Conservation (phyloP, 92 coral and sea anemone species). For the Parazoanthus atlanticus region DNA sequence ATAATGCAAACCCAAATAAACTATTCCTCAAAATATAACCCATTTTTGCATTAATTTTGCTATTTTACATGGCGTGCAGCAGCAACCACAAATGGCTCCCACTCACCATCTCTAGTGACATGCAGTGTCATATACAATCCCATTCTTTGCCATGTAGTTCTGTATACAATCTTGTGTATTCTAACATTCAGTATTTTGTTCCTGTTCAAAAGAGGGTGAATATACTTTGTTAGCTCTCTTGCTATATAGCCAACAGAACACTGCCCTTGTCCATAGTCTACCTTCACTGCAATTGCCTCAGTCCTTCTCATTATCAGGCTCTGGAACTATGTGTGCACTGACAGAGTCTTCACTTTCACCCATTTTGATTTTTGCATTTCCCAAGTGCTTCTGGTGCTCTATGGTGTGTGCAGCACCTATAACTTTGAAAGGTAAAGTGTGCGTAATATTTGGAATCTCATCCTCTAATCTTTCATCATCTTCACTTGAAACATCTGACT, state of each 20-base stretch:
- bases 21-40: too few species aligned
- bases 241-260: constrained; percentile 42
- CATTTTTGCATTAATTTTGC: background rate
- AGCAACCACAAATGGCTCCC: constrained; percentile 42
- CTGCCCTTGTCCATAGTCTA: constrained; percentile 30
- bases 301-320: constrained; percentile 36
- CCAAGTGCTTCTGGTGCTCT: constrained; percentile 35
- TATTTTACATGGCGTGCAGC: constrained; percentile 48
- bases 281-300: constrained; percentile 34
- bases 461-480: constrained; percentile 13
- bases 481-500: constrained; percentile 39
- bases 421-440: constrained; percentile 44
- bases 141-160: constrained; percentile 44
- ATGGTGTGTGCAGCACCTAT: constrained; percentile 21
- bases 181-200: constrained; percentile 16
- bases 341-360: constrained; percentile 24
- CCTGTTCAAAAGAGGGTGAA: constrained; percentile 25
- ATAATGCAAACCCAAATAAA: too few species aligned
- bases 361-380: constrained; percentile 13
- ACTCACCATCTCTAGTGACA: constrained; percentile 42
- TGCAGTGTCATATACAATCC: constrained; percentile 45
- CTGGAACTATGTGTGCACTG: constrained; percentile 23
- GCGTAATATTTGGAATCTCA: constrained; percentile 33
- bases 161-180: constrained; percentile 12
- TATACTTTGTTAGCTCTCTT: constrained; percentile 32